A percentile compares a stretch with the other conserved stretches of the same genome.
These are phyloP conservation scores for Siderastrea radians DNA, from an alignment of 92 coral and sea anemone genomes.

Conservation along the genomic window DNA sequence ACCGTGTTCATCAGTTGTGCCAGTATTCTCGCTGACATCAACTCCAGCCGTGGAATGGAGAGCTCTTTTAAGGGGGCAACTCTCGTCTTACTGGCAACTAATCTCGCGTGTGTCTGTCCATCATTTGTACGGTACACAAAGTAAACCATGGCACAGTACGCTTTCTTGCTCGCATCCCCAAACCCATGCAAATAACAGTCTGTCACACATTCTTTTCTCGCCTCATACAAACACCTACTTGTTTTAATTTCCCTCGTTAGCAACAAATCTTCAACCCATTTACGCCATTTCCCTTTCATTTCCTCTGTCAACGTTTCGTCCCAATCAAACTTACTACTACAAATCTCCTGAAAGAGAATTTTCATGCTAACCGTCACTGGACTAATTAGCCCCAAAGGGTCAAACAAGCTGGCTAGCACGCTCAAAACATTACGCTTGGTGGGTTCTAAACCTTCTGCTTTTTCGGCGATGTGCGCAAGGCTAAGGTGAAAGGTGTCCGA, in stretches of 20 bases:
- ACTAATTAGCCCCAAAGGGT: too few species aligned
- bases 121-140: neutral
- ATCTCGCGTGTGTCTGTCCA: slow-evolving; percentile 11
- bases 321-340: too few species aligned
- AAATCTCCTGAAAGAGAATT: too few species aligned
- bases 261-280: slow-evolving; percentile 48
- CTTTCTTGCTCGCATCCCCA: too few species aligned
- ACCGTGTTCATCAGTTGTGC: slow-evolving; percentile 7
- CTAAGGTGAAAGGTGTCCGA: slow-evolving; percentile 58
- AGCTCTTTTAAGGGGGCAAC: slow-evolving; percentile 40
- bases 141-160: too few species aligned
- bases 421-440: too few species aligned
- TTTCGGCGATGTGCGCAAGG: slow-evolving; percentile 31
- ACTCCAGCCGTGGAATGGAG: neutral
- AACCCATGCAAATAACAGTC: slow-evolving; percentile 1
- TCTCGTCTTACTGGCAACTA: slow-evolving; percentile 30
- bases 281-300: neutral
- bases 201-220: slow-evolving; percentile 31
- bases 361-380: too few species aligned
- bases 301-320: too few species aligned
- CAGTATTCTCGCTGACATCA: neutral
- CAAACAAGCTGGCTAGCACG: too few species aligned
- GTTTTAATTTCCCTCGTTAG: slow-evolving; percentile 22
- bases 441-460: too few species aligned
- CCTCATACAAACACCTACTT: slow-evolving; percentile 53